Evolutionary conservation across 2,113 vertebrate genomes (phyloP).

Genomic region (Eolophus roseicapilla): DNA sequence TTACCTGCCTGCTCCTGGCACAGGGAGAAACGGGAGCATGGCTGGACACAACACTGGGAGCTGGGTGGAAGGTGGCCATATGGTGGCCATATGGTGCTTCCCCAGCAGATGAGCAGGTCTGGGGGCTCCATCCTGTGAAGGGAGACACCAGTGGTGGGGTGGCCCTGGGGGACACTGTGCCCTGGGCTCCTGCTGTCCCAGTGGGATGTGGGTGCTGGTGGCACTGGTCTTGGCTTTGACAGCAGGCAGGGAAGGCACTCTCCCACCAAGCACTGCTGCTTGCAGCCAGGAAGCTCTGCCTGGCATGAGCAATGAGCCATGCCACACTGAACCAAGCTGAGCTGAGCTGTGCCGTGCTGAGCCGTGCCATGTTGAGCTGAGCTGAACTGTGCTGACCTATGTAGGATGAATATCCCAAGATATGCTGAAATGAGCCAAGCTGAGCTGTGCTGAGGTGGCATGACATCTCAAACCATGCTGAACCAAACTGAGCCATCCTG

Average conservation of each 20-base stretch:
- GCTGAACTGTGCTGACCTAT: not conserved
- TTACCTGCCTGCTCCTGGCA: not conserved
- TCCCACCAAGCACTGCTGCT: not conserved
- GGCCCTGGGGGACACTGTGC: fast-evolving
- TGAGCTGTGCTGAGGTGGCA: not conserved
- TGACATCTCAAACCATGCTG: not conserved
- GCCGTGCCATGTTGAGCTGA: not conserved
- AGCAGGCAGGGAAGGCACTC: not conserved
- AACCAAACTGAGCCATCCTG: not conserved
- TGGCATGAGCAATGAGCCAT: fast-evolving
- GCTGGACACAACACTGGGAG: not conserved
- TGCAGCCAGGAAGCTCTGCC: not conserved
- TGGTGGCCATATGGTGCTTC: fast-evolving
- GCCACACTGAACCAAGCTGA: fast-evolving
- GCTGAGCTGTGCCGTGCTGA: not conserved
- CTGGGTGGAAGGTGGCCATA: not conserved
- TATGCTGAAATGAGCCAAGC: not conserved
- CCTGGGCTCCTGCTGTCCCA: not conserved
- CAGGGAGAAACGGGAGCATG: fast-evolving
- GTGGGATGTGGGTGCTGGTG: fast-evolving
- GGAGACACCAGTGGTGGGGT: fast-evolving
- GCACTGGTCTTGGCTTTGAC: not conserved
- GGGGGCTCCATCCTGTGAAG: not conserved
- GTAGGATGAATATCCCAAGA: fast-evolving
- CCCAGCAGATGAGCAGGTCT: not conserved